Evolutionary conservation across 1,140 invertebrate species (phyloP), one percentile per base, ranked within the genome.

Genomic region (Manduca sexta): DNA sequence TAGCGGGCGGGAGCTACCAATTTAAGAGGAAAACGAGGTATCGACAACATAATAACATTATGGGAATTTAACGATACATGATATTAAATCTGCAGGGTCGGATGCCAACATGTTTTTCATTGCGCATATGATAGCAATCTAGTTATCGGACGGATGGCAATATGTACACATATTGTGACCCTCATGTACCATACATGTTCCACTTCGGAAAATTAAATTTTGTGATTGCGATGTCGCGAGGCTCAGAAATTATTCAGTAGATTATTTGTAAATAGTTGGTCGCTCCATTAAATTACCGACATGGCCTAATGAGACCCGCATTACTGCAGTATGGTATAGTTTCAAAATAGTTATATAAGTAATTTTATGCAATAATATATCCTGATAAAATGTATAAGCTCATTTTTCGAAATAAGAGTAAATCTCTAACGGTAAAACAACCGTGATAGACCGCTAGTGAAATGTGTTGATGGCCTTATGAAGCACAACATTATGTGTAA

Each of bases 81-180:
- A 48, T 61, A 62, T 58, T 44, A 51, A 57, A 62, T 29, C 45
- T 52, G 30, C 29, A 21, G 43, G 45, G 15, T 46, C 37, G 45
- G 47, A 51, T 34, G 35, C 45, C 47, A 49, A 49, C 43, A 66
- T 66, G 51, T 60, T 64, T 60, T 60, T 52, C 46, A 44, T 39
- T 45, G 47, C 52, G 40, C 59, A 63, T 58, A 49, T 49, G 62
- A 64, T 64, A 66, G 47, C 64, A 69, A 72, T 72, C 61, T 66
- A 64, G 60, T 71, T 71, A 70, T 55, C 56, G 57, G 48, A 43
- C 56, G 52, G 49, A 49, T 51, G 47, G 40, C 58, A 51, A 66
- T 67, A 66, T 66, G 66, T 64, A 54, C 63, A 54, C n/a, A 72
- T 69, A 63, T 66, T 63, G 56, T 49, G 26, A 35, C 44, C 52